Evolutionary conservation across 1,140 invertebrate species (phyloP).

Genomic region (Caerostris darwini): DNA sequence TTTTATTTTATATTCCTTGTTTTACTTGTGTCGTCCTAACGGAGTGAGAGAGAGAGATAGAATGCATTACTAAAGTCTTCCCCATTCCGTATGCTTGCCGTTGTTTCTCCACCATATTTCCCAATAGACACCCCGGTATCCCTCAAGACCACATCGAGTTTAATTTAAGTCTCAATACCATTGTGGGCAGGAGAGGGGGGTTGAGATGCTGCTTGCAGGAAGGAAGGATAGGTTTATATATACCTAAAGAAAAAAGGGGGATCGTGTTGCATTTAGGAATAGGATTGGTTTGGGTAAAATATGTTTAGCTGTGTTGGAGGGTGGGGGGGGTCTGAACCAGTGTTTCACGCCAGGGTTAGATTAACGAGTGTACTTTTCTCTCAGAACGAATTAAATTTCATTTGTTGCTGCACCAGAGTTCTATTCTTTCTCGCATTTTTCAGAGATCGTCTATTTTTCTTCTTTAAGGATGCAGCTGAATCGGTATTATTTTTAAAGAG

Average conservation of each 20-base stretch:
- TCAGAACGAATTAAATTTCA: constrained; percentile 47
- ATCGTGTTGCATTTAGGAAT: background rate
- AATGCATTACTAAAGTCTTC: constrained; percentile 33
- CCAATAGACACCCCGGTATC: constrained; percentile 49
- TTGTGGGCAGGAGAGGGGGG: background rate
- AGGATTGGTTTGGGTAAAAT: background rate
- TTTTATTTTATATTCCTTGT: constrained; percentile 62
- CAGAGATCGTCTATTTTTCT: no score
- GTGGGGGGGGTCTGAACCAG: background rate
- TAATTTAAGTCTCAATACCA: constrained; percentile 74
- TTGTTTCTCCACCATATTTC: constrained; percentile 70
- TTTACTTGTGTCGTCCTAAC: background rate
- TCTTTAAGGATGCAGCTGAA: no score
- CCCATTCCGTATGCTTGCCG: constrained; percentile 68
- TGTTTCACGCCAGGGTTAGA: constrained; percentile 31
- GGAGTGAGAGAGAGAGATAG: background rate
- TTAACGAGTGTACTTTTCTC: constrained; percentile 57
- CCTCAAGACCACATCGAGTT: constrained; percentile 65
- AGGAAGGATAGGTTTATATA: constrained; percentile 51
- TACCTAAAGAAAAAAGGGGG: background rate
- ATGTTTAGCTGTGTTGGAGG: no score
- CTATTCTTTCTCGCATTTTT: no score
- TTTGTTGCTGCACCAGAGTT: background rate
- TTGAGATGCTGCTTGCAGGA: background rate
- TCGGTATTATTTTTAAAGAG: no score